phyloP scores from a whole-genome alignment of 2,888 invertebrate genomes.

The Syritta pipiens region DNA sequence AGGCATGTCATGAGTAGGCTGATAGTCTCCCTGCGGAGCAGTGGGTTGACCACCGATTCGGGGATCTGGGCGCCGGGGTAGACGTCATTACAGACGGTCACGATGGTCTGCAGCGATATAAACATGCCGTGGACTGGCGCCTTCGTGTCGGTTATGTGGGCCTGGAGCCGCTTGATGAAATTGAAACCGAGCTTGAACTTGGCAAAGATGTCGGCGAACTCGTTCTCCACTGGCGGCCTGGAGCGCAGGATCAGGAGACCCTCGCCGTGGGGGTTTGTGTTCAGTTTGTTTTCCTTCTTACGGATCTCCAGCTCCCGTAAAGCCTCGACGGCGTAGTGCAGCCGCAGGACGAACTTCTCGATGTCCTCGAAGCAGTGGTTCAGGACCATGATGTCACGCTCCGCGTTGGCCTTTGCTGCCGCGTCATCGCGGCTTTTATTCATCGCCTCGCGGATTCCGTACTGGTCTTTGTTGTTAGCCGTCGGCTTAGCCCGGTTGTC shows the following conservation, averaged over 20 bases:
- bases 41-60: conserved; percentile 91
- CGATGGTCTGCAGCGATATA: conserved; percentile 96
- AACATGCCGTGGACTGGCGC: conserved; percentile 98
- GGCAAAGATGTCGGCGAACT: conserved; percentile 98
- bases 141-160: conserved; percentile 98
- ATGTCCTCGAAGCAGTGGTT: conserved; percentile 99
- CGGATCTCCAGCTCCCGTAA: conserved; percentile 94
- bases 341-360: conserved; percentile 97
- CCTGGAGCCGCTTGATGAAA: conserved; percentile 94
- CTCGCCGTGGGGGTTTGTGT: conserved; percentile 85
- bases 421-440: conserved; percentile 80
- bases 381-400: conserved; percentile 95
- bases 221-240: conserved; percentile 95
- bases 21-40: conserved; percentile 94
- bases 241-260: conserved; percentile 96
- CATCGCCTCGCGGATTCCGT: conserved; percentile 76
- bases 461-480: conserved; percentile 75
- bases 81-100: conserved; percentile 96
- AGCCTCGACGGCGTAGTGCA: conserved; percentile 98
- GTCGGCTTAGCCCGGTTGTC: conserved; percentile 73
- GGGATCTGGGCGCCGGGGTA: conserved; percentile 90
- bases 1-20: conserved; percentile 95
- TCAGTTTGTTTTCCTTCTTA: conserved; percentile 81
- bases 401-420: conserved; percentile 87
- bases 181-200: conserved; percentile 99